Evolutionary conservation across 2,888 invertebrate species (phyloP).

Genomic region (Metalampra italica): DNA sequence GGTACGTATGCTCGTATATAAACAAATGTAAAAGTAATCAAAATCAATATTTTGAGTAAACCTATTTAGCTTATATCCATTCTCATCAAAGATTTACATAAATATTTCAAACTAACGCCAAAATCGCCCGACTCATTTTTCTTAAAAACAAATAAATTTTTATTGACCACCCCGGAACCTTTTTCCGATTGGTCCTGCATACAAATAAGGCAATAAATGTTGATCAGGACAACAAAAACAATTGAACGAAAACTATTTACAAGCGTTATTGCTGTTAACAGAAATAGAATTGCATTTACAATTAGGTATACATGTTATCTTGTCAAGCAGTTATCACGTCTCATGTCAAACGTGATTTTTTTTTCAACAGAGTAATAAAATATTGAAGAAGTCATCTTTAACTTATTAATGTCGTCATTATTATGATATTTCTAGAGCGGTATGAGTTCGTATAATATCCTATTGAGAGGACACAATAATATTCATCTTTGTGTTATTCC

Average conservation of each 20-base stretch:
- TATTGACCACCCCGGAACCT: constrained; percentile 56
- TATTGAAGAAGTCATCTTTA: no score
- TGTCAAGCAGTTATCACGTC: no score
- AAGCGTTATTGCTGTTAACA: constrained; percentile 46
- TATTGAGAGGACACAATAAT: constrained; percentile 69
- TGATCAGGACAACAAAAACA: constrained; percentile 66
- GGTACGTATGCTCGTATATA: no score
- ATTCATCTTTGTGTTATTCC: constrained; percentile 68
- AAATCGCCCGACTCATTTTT: constrained; percentile 31
- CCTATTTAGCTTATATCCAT: not conserved
- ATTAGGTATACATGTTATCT: constrained; percentile 3
- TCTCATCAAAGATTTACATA: constrained; percentile 7
- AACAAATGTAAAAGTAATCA: no score
- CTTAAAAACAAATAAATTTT: constrained; percentile 58
- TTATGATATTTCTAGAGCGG: constrained; percentile 12
- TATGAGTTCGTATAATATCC: constrained; percentile 60
- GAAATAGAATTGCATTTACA: constrained; percentile 14
- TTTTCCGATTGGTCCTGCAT: constrained; percentile 64
- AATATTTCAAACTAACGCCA: constrained; percentile 13
- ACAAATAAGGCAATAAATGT: constrained; percentile 70
- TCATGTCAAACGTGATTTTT: no score
- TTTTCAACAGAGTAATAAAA: no score
- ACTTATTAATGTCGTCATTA: not conserved
- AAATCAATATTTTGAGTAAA: no score
- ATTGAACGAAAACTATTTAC: constrained; percentile 57